Evolutionary conservation across 2,888 invertebrate species (phyloP), one percentile per base, ranked within the genome.

Genomic region (Selenia dentaria): DNA sequence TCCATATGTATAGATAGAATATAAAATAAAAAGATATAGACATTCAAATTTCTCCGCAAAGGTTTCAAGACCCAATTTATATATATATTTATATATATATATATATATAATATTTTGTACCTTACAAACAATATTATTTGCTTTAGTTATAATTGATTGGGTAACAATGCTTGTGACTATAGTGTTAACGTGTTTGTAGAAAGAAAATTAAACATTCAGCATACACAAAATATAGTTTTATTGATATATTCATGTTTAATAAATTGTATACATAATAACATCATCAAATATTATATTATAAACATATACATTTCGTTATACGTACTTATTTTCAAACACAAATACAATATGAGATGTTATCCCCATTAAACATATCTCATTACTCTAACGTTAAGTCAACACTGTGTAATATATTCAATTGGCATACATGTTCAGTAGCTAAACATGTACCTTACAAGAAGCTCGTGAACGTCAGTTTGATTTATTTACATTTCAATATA

Each of bases 171-270:
- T n/a, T n/a, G n/a, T n/a, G n/a, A n/a, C n/a, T n/a, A n/a, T n/a
- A n/a, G n/a, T n/a, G n/a, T n/a, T n/a, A 47, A 61, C 55, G 43
- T 64, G n/a, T 57, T 61, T 66, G 63, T 70, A 66, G 60, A 73
- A 70, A 70, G 57, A 78, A 78, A 85, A 85, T 79, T 78, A 84
- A 88, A 87, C 69, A 74, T 82, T 80, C 63, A 68, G 82, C 77
- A 73, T 91, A 91, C 90, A 91, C 90, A 91, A 91, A 91, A 91
- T 91, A 91, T 91, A 91, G 89, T 91, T 91, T 91, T 91, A 91
- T 91, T 91, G 89, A 89, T 90, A 89, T 89, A 89, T 88, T 78
- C 87, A 90, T 88, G 88, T 90, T 90, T 90, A 90, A 90, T 90
- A 90, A 89, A 90, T 88, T 90, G 89, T 90, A 90, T 90, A 90